Base-by-base conservation (phyloP, 2,797 vertebrate species). In the Sebastolobus altivelis region DNA sequence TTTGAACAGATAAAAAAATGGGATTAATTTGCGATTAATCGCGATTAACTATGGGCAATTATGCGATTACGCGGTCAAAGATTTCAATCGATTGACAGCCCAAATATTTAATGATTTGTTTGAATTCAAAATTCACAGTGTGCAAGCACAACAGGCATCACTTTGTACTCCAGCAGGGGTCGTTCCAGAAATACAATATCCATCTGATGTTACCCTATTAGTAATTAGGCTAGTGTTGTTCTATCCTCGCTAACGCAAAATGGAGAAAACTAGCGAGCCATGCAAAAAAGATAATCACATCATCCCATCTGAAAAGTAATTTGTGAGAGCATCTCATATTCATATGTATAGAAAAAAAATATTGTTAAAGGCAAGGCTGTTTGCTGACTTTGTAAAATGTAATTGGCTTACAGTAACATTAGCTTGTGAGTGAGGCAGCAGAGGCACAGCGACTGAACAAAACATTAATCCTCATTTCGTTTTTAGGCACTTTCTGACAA, bases 231-330 rank as follows among this genome's bases (percentile, higher is more conserved):
- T 37, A 18, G 18, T 56, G 12, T 14, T n/a, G 22, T 54, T 74
- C 12, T 29, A 46, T 68, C 11, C 38, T 27, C 2, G 3, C 43
- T 38, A 69, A 52, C 0, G 8, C 22, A 52, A 60, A 56, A 66
- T 60, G 8, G 40, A 60, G 16, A 52, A 68, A 68, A 37, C 14
- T 13, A 61, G 40, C 0, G 0, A 52, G 4, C 18, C 9, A 1
- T 31, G 18, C 46, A 40, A 8, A 61, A 61, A 62, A 69, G 22
- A 55, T 69, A 40, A 77, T 61, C 63, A 75, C 55, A 71, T 22
- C 25, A 75, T n/a, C 4, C 4, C 37, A 25, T 58, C 37, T 66
- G 63, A 59, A 35, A 60, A 29, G 65, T 14, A 20, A 58, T 25
- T 25, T 66, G 13, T 49, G 38, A 49, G 29, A 20, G 9, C 16